These are phyloP conservation scores for Megamerina dolium DNA, from an alignment of 2,888 invertebrate species.

Conservation along the genomic window DNA sequence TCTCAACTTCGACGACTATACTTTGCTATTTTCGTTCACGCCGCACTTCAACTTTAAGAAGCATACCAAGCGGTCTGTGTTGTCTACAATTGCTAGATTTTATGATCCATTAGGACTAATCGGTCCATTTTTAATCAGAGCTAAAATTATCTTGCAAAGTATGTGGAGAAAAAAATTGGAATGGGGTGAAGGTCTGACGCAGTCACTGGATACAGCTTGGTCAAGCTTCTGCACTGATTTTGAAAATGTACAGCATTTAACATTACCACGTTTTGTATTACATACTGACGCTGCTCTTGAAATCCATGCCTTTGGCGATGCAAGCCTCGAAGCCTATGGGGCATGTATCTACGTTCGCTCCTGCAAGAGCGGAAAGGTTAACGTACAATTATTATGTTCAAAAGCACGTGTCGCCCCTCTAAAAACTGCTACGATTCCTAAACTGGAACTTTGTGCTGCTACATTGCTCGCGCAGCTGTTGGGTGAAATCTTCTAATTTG, in stretches of 20 bases:
- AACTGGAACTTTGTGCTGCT: slow-evolving; percentile 3
- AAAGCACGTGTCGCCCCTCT: slow-evolving; percentile 8
- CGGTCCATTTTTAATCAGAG: slow-evolving; percentile 10
- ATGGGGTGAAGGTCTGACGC: too few relatives aligned
- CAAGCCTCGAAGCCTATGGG: too few relatives aligned
- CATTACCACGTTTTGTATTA: slow-evolving; percentile 8
- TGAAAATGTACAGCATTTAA: neutral
- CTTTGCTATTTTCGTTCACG: slow-evolving; percentile 10
- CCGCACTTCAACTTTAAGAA: neutral
- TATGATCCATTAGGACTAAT: slow-evolving; percentile 14
- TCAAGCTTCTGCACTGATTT: slow-evolving; percentile 4
- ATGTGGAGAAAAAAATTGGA: slow-evolving; percentile 12
- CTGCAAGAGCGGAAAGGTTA: too few relatives aligned
- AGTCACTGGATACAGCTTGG: slow-evolving; percentile 5
- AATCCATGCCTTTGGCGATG: slow-evolving; percentile 14
- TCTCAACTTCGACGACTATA: slow-evolving; percentile 16
- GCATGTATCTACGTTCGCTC: too few relatives aligned
- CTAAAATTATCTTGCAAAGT: slow-evolving; percentile 9
- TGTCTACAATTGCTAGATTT: slow-evolving; percentile 12
- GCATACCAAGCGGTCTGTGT: slow-evolving; percentile 4
- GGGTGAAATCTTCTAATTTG: neutral
- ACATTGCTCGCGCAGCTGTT: slow-evolving; percentile 1
- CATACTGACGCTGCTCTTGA: neutral
- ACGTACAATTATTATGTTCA: slow-evolving; percentile 8
- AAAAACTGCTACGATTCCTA: slow-evolving; percentile 4